These are phyloP conservation scores for Apostichopus californicus DNA, from an alignment of 35 echinoderm and acorn worm species.

Conservation along the genomic window DNA sequence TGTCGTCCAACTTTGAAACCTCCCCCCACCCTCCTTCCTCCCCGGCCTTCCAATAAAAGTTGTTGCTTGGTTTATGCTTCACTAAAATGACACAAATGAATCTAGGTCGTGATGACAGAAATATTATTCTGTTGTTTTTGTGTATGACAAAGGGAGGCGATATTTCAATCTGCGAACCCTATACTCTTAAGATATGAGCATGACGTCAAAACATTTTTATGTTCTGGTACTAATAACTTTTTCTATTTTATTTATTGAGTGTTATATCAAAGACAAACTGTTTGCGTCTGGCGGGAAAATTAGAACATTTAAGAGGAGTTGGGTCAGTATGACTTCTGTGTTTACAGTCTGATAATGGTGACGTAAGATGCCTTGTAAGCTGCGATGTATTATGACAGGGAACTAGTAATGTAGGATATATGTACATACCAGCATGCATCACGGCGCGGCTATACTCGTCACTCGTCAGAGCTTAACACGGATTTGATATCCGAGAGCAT, in stretches of 20 bases:
- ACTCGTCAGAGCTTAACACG: too few species aligned
- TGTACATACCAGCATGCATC: too few species aligned
- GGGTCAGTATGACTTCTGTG: too few species aligned
- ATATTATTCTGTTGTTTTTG: neutral
- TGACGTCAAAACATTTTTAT: slow-evolving; percentile 24
- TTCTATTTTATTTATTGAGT: slow-evolving; percentile 4
- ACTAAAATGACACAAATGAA: neutral
- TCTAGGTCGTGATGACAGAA: neutral
- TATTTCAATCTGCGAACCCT: too few species aligned
- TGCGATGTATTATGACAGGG: too few species aligned
- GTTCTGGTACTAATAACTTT: slow-evolving; percentile 8
- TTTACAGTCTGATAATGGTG: too few species aligned
- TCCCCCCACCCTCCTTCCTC: neutral
- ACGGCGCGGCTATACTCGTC: too few species aligned
- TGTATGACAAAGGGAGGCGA: neutral
- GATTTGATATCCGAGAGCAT: too few species aligned
- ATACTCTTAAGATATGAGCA: neutral
- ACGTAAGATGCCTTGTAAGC: too few species aligned
- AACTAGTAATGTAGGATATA: too few species aligned
- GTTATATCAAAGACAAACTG: neutral
- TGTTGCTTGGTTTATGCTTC: neutral
- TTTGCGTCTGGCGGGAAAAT: too few species aligned
- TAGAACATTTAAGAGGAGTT: too few species aligned
- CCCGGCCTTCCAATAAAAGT: neutral
- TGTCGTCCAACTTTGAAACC: neutral